Evolutionary conservation across 1,140 invertebrate species (phyloP).

Genomic region (Cecropterus lyciades): DNA sequence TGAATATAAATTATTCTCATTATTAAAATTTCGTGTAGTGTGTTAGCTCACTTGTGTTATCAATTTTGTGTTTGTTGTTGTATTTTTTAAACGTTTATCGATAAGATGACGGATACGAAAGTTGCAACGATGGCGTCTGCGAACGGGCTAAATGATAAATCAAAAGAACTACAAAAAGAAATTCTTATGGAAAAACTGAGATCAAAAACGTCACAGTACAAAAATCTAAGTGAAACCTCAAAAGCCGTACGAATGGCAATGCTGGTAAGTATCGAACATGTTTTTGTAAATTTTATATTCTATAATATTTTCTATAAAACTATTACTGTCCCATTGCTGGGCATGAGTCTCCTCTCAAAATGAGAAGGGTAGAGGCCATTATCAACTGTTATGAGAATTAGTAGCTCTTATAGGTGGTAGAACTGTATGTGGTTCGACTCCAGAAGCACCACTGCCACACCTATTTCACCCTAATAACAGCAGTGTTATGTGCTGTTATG

Average conservation of each 20-base stretch:
- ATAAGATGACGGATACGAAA: constrained; percentile 73
- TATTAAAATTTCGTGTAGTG: constrained; percentile 38
- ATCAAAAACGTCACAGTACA: constrained; percentile 90
- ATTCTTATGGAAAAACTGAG: constrained; percentile 95
- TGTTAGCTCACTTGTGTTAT: constrained; percentile 54
- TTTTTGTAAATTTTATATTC: no score
- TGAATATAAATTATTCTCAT: constrained; percentile 36
- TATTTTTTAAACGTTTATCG: constrained; percentile 49
- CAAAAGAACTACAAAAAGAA: constrained; percentile 91
- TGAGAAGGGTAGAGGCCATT: no score
- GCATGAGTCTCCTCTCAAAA: no score
- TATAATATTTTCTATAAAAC: no score
- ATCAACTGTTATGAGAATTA: no score
- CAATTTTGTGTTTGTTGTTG: constrained; percentile 67
- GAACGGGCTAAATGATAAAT: constrained; percentile 84
- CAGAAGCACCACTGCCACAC: no score
- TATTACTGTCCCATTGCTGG: no score
- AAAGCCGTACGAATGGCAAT: constrained; percentile 93
- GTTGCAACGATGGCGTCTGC: constrained; percentile 58
- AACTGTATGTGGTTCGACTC: no score
- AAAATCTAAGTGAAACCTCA: constrained; percentile 92
- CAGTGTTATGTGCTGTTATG: no score
- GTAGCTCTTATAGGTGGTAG: no score
- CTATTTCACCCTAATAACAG: no score
- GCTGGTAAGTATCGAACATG: constrained; percentile 86